These are phyloP conservation scores for Papilio demoleus DNA, from an alignment of 2,888 invertebrate genomes.

Conservation along the genomic window DNA sequence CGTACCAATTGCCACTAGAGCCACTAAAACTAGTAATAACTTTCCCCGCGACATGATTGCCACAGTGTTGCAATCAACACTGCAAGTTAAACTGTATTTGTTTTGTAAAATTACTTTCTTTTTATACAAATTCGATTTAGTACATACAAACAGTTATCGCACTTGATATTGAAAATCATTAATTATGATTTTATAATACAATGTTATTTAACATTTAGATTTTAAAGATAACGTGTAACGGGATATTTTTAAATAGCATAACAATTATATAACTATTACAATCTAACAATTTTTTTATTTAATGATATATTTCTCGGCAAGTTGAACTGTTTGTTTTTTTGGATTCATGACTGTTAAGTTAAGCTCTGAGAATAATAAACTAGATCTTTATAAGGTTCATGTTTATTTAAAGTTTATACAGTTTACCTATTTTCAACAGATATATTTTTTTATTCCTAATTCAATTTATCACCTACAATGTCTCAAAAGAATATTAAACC, in stretches of 20 bases:
- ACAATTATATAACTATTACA: slow-evolving; percentile 1
- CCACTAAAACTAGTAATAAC: slow-evolving; percentile 51
- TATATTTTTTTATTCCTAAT: too few species aligned
- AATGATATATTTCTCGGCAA: background rate
- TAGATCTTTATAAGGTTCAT: too few species aligned
- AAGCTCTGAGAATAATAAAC: too few species aligned
- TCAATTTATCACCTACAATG: too few species aligned
- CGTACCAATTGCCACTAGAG: slow-evolving; percentile 56
- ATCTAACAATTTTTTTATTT: too few species aligned
- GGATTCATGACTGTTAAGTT: too few species aligned
- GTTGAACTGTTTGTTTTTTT: background rate
- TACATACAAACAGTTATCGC: slow-evolving; percentile 24
- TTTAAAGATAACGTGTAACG: slow-evolving; percentile 12
- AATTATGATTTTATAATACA: slow-evolving; percentile 33
- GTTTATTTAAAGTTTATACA: too few species aligned
- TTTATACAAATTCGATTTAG: slow-evolving; percentile 33
- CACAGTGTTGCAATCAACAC: slow-evolving; percentile 14
- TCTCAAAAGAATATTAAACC: too few species aligned
- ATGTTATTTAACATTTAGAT: slow-evolving; percentile 13
- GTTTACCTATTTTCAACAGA: too few species aligned
- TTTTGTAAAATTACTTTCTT: slow-evolving; percentile 21
- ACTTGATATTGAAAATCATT: slow-evolving; percentile 25
- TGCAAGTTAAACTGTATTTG: slow-evolving; percentile 26
- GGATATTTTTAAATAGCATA: slow-evolving; percentile 1
- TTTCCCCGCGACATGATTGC: slow-evolving; percentile 46